These are phyloP conservation scores for Epinephelus moara DNA, from an alignment of 2,113 vertebrate species.

Conservation along the genomic window DNA sequence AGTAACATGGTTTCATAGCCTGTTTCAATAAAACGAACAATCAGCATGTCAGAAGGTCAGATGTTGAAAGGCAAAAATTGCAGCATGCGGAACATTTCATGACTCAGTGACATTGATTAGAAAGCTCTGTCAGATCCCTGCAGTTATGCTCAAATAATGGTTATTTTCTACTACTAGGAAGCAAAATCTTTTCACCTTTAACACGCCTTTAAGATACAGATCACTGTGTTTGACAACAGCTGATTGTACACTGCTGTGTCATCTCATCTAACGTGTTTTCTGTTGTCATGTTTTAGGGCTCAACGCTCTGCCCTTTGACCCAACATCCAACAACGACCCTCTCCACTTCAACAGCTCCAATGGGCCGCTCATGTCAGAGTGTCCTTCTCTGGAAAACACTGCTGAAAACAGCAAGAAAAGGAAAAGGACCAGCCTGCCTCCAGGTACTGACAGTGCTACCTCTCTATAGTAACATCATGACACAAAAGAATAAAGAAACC, in stretches of 20 bases:
- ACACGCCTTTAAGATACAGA: neutral
- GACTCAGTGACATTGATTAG: neutral
- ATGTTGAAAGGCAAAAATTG: neutral
- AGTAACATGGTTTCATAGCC: neutral
- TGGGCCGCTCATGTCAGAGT: constrained; percentile 74
- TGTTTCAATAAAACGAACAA: neutral
- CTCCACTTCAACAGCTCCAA: constrained; percentile 81
- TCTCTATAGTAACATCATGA: neutral
- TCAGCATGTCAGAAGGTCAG: neutral
- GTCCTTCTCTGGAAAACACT: constrained; percentile 82
- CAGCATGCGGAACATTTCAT: neutral
- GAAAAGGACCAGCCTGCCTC: constrained; percentile 77
- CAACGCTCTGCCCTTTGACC: constrained; percentile 88
- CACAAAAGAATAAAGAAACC: neutral
- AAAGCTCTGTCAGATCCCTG: neutral
- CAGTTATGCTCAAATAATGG: neutral
- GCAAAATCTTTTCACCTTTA: neutral
- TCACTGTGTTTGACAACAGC: neutral
- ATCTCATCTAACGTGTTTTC: constrained; percentile 27
- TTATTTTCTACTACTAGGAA: neutral
- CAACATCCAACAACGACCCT: constrained; percentile 81
- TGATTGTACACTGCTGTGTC: neutral
- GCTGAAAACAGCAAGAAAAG: constrained; percentile 68
- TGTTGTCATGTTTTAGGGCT: constrained; percentile 81
- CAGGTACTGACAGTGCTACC: constrained; percentile 80